Evolutionary conservation across 2,888 invertebrate species (phyloP), one percentile per base, ranked within the genome.

Genomic region (Microctonus aethiopoides): DNA sequence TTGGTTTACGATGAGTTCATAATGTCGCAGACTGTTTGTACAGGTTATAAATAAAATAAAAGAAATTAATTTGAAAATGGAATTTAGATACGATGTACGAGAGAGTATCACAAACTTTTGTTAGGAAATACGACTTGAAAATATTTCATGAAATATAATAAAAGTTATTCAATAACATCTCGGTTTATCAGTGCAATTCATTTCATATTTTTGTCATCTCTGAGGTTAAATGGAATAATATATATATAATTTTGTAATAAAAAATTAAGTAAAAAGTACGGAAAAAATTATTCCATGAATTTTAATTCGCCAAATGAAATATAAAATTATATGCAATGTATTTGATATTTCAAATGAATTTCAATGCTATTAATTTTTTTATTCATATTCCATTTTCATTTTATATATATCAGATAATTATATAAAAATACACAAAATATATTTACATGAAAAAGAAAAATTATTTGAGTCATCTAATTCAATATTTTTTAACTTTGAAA

Each of bases 91-190:
- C 20, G 46, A 46, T 46, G 16, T 39, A 26, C 39, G 22, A 41
- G n/a, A 65, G 16, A 52, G 39, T 11, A 56, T n/a, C 41, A 34
- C 61, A 69, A 26, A 51, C 39, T n/a, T 54, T 57, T 32, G 62
- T 67, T 64, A 67, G 60, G 67, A 70, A 72, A 72, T 70, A 72
- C 59, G 69, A 52, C 67, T 62, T 32, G 64, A 26, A 41, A 26
- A 60, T 68, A 34, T 46, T 46, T 46, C 7, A 7, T 6, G 46
- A 1, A 56, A 32, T 22, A 59, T 41, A 57, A 61, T 32, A 60
- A 57, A 52, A 13, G 39, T 39, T 39, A 39, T 39, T n/a, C 6
- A 20, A 46, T 16, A 9, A 46, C 16, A 16, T 16, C n/a, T 46
- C 7, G 16, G 16, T 46, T 46, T 6, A 46, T 16, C 24, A 13